Conservation (phyloP, 2,797 vertebrate species). For the Melanotaenia boesemani region DNA sequence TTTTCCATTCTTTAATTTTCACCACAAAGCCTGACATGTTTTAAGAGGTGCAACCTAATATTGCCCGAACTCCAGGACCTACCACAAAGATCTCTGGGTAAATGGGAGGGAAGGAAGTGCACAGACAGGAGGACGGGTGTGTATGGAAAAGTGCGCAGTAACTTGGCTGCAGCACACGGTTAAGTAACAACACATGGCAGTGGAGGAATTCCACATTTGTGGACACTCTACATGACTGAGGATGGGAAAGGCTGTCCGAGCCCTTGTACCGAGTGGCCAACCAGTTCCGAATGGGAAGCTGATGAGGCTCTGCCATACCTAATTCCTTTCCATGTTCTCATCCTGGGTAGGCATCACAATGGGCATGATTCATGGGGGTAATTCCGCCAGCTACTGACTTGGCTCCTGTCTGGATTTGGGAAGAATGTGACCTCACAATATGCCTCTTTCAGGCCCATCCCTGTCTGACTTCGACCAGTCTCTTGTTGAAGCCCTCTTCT, state of each 20-base stretch:
- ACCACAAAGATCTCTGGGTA: conserved; percentile 92
- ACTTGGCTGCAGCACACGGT: conserved; percentile 84
- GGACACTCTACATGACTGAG: conserved; percentile 64
- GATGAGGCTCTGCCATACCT: conserved; percentile 84
- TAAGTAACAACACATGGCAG: conserved; percentile 91
- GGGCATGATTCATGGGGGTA: conserved; percentile 96
- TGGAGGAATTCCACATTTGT: conserved; percentile 83
- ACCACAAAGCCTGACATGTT: conserved; percentile 87
- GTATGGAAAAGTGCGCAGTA: conserved; percentile 91
- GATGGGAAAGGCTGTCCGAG: conserved; percentile 65
- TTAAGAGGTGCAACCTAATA: conserved; percentile 90
- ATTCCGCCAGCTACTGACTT: conserved; percentile 91
- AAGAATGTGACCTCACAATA: conserved; percentile 89
- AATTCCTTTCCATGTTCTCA: conserved; percentile 92
- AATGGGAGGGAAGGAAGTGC: conserved; percentile 92
- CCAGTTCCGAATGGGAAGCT: conserved; percentile 81
- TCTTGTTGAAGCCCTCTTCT: conserved; percentile 81
- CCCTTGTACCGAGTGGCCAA: conserved; percentile 65
- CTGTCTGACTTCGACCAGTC: conserved; percentile 73
- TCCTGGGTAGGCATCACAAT: conserved; percentile 90
- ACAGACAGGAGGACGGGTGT: conserved; percentile 94
- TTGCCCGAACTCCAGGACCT: conserved; percentile 87
- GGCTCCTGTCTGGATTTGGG: conserved; percentile 88
- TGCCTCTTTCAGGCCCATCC: conserved; percentile 88
- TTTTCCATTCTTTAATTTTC: conserved; percentile 89